These are phyloP conservation scores for Zaprionus lachaisei DNA, from an alignment of 1,140 invertebrate species.

Conservation along the genomic window DNA sequence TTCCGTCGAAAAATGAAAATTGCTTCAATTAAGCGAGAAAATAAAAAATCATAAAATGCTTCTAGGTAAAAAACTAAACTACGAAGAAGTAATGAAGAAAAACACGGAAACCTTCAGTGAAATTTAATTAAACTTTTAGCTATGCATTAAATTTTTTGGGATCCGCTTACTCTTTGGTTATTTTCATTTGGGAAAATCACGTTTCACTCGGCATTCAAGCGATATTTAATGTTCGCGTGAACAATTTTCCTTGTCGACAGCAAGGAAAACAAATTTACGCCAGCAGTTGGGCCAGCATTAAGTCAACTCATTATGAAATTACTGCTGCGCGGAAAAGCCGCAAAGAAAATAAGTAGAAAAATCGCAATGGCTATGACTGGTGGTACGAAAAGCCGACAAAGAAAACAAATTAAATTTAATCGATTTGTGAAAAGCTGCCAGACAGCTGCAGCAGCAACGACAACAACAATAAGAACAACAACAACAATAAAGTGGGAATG, in stretches of 20 bases:
- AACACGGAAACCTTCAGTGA: neutral
- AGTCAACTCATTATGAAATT: slow-evolving; percentile 83
- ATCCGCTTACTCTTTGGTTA: slow-evolving; percentile 2
- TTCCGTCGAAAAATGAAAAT: slow-evolving; percentile 41
- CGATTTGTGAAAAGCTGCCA: slow-evolving; percentile 78
- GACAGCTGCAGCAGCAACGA: slow-evolving; percentile 31
- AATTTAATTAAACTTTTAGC: slow-evolving; percentile 34
- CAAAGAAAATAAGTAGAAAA: slow-evolving; percentile 40
- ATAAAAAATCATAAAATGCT: slow-evolving; percentile 47
- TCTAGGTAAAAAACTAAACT: slow-evolving; percentile 20
- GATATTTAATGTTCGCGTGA: slow-evolving; percentile 57
- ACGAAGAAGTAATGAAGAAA: slow-evolving; percentile 3
- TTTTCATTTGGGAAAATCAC: slow-evolving; percentile 25
- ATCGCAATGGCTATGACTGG: slow-evolving; percentile 46
- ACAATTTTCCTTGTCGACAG: slow-evolving; percentile 50
- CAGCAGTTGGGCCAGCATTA: slow-evolving; percentile 62
- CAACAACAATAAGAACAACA: slow-evolving; percentile 22
- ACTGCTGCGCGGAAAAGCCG: slow-evolving; percentile 43
- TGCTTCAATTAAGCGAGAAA: slow-evolving; percentile 40
- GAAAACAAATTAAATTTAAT: slow-evolving; percentile 84
- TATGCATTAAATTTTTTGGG: slow-evolving; percentile 17
- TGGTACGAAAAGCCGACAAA: slow-evolving; percentile 58
- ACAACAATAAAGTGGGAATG: neutral
- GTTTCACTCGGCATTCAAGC: slow-evolving; percentile 51
- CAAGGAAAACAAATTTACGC: slow-evolving; percentile 33